A percentile compares a stretch with the other conserved stretches of the same genome.
Evolutionary conservation across 2,888 invertebrate genomes (phyloP).

Genomic region (Selenia dentaria): DNA sequence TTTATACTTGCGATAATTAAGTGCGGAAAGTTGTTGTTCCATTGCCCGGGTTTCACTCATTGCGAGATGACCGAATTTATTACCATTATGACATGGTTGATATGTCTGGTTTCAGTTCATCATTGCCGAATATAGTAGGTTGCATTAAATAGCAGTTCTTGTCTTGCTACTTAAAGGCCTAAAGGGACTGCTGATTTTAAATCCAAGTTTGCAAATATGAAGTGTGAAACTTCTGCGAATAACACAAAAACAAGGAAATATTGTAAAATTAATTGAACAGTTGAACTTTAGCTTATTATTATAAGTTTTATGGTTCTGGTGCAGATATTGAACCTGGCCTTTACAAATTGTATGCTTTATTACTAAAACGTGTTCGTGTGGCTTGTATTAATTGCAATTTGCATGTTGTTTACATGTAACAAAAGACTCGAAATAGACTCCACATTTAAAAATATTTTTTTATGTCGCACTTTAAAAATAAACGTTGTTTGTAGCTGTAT

Average conservation of each 20-base stretch:
- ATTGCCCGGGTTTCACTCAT: conserved; percentile 26
- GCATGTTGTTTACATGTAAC: neutral
- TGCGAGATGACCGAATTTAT: conserved; percentile 29
- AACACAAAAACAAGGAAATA: conserved; percentile 13
- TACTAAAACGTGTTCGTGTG: conserved; percentile 24
- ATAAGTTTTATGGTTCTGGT: conserved; percentile 7
- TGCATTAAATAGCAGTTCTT: neutral
- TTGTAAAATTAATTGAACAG: conserved; percentile 7
- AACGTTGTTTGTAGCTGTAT: no score
- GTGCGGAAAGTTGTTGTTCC: conserved; percentile 32
- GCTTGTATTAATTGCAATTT: conserved; percentile 3
- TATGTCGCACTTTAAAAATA: no score
- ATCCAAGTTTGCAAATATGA: no score
- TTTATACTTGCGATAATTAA: conserved; percentile 34
- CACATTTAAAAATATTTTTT: no score
- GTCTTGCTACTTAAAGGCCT: neutral
- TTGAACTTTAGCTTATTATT: conserved; percentile 22
- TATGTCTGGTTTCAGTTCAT: conserved; percentile 1
- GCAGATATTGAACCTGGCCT: conserved; percentile 28
- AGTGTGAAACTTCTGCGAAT: neutral
- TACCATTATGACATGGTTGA: conserved; percentile 18
- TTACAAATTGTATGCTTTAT: conserved; percentile 23
- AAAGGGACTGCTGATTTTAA: no score
- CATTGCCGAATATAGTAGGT: conserved; percentile 6
- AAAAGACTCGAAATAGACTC: neutral